Conservation (phyloP, 2,888 invertebrate genomes). For the Podotricha telesiphe region DNA sequence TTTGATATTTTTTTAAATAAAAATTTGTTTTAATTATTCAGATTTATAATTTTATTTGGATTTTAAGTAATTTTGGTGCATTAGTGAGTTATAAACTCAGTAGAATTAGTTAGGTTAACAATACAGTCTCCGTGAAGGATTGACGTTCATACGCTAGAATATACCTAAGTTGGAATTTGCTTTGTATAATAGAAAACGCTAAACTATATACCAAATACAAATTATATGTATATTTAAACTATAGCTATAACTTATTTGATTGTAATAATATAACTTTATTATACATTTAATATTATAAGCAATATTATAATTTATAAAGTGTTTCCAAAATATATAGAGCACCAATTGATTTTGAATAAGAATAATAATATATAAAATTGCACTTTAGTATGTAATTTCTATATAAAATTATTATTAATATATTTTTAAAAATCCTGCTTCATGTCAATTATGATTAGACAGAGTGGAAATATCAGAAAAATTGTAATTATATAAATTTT, state of each 20-base stretch:
- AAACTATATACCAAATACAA: conserved; percentile 70
- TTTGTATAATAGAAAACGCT: conserved; percentile 74
- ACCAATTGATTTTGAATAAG: conserved; percentile 20
- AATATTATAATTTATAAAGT: conserved; percentile 46
- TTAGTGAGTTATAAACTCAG: conserved; percentile 69
- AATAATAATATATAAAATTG: conserved; percentile 21
- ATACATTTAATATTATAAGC: conserved; percentile 41
- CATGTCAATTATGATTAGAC: conserved; percentile 79
- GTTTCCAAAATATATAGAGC: conserved; percentile 32
- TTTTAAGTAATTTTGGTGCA: conserved; percentile 51
- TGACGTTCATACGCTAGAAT: conserved; percentile 82
- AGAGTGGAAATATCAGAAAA: conserved; percentile 59
- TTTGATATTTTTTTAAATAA: conserved; percentile 47
- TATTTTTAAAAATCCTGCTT: conserved; percentile 68
- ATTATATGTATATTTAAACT: conserved; percentile 42
- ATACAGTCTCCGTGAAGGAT: conserved; percentile 67
- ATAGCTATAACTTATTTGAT: conserved; percentile 32
- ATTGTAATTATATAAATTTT: conserved; percentile 62
- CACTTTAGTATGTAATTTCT: conserved; percentile 27
- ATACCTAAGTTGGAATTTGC: conserved; percentile 79
- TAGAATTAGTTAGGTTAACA: conserved; percentile 52
- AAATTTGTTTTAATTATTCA: conserved; percentile 47
- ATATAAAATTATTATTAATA: conserved; percentile 23
- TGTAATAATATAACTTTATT: conserved; percentile 32
- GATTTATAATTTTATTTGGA: conserved; percentile 53